Conservation (phyloP, 2,888 invertebrate genomes). For the Brachypalpus laphriformis region DNA sequence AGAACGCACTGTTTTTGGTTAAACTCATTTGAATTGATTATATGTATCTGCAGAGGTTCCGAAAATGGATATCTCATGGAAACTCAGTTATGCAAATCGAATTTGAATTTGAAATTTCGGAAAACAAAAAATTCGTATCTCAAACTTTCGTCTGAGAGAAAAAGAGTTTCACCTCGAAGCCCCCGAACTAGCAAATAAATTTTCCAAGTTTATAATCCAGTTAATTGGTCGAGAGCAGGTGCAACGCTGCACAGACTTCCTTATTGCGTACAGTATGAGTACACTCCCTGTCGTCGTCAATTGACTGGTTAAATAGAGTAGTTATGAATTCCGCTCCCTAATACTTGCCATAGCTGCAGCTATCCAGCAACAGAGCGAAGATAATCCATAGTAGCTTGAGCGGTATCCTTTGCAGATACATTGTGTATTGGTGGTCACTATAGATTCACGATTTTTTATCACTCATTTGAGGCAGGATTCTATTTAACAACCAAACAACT, state of each 20-base stretch:
- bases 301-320: constrained; percentile 27
- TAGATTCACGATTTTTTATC: constrained; percentile 38
- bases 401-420: constrained; percentile 63
- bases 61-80: neutral
- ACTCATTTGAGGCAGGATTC: constrained; percentile 39
- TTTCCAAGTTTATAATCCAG: constrained; percentile 63
- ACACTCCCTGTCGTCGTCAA: constrained; percentile 42
- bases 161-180: constrained; percentile 57
- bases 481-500: constrained; percentile 10
- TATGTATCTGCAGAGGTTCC: constrained; percentile 3
- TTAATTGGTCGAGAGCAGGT: constrained; percentile 63
- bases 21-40: constrained; percentile 6
- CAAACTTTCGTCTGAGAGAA: constrained; percentile 20
- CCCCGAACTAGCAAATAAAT: constrained; percentile 4
- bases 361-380: constrained; percentile 46
- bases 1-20: neutral
- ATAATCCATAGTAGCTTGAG: constrained; percentile 57
- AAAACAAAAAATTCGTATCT: neutral
- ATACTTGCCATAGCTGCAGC: constrained; percentile 63
- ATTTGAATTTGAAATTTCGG: constrained; percentile 6
- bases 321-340: neutral
- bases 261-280: constrained; percentile 54
- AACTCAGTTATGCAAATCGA: constrained; percentile 42
- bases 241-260: constrained; percentile 54
- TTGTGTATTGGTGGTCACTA: constrained; percentile 21